phyloP scores from a whole-genome alignment of 2,888 invertebrate genomes.

The Himalopsyche kuldschensis region DNA sequence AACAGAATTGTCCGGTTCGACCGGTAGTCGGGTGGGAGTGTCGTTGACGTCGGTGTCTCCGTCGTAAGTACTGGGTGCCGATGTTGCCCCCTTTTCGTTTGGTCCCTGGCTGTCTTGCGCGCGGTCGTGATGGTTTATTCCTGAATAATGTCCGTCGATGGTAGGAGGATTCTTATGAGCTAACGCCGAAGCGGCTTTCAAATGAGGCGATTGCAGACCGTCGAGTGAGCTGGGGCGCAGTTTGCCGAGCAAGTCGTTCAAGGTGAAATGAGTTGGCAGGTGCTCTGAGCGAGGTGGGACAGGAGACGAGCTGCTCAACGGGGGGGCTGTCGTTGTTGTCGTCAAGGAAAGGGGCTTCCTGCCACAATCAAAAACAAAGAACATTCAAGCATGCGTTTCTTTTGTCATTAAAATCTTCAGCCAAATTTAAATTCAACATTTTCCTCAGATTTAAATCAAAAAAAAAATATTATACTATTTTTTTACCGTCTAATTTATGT shows the following conservation, averaged over 20 bases:
- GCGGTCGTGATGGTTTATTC: conserved; percentile 48
- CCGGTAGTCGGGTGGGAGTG: conserved; percentile 44
- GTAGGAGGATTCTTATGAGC: conserved; percentile 60
- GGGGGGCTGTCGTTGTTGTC: conserved; percentile 61
- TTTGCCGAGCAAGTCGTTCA: conserved; percentile 61
- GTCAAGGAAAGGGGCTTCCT: conserved; percentile 62
- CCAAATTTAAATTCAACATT: not conserved
- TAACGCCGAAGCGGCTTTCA: conserved; percentile 52
- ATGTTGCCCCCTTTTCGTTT: conserved; percentile 33
- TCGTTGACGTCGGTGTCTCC: conserved; percentile 48
- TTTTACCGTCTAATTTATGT: too few relatives aligned
- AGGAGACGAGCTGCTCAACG: conserved; percentile 60
- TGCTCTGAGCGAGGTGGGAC: conserved; percentile 59
- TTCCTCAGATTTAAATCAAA: too few relatives aligned
- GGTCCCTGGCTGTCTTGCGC: conserved; percentile 41
- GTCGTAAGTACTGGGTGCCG: conserved; percentile 40
- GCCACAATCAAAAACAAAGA: conserved; percentile 35
- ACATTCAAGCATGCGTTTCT: not conserved
- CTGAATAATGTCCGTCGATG: conserved; percentile 63
- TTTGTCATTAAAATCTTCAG: conserved; percentile 23
- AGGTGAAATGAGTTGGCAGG: conserved; percentile 58
- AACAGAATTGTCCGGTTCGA: conserved; percentile 43
- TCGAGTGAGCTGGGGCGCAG: conserved; percentile 58
- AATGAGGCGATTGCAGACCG: conserved; percentile 56
- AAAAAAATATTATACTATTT: too few relatives aligned